Evolutionary conservation across 2,888 invertebrate genomes (phyloP).

Genomic region (Gibbula magus): DNA sequence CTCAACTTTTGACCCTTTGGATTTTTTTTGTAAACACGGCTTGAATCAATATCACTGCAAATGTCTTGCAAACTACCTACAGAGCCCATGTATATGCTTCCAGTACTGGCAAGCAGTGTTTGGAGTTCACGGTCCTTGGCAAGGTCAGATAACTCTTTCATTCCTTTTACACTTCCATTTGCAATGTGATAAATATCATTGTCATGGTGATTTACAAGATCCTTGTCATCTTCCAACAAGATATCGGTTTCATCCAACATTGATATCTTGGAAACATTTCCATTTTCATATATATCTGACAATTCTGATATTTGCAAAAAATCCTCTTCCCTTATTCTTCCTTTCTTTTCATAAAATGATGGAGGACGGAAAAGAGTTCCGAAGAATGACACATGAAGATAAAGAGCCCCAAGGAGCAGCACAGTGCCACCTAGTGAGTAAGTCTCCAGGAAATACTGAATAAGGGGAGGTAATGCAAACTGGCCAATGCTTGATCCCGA

Average conservation of each 20-base stretch:
- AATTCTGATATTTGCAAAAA: not conserved
- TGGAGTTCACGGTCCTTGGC: not conserved
- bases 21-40: not conserved
- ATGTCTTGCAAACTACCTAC: conserved; percentile 38
- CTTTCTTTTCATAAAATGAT: conserved; percentile 43
- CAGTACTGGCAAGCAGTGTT: conserved; percentile 43
- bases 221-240: not conserved
- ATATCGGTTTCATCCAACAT: not conserved
- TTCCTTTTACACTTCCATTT: too few species aligned
- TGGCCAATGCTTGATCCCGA: conserved; percentile 67
- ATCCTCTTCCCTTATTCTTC: not conserved
- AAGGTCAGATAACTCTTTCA: not conserved
- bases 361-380: conserved; percentile 60
- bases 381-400: conserved; percentile 54
- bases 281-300: too few species aligned
- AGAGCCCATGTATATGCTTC: conserved; percentile 52
- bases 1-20: conserved; percentile 1
- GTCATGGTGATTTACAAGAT: not conserved
- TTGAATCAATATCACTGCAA: not conserved
- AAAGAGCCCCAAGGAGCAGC: conserved; percentile 54
- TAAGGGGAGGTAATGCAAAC: conserved; percentile 64
- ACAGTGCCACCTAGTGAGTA: conserved; percentile 50
- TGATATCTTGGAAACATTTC: too few species aligned
- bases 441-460: conserved; percentile 58
- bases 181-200: not conserved